Evolutionary conservation across 64 coral and sea anemone species (phyloP), one percentile per base, ranked within the genome.

Genomic region (Montipora foliosa): DNA sequence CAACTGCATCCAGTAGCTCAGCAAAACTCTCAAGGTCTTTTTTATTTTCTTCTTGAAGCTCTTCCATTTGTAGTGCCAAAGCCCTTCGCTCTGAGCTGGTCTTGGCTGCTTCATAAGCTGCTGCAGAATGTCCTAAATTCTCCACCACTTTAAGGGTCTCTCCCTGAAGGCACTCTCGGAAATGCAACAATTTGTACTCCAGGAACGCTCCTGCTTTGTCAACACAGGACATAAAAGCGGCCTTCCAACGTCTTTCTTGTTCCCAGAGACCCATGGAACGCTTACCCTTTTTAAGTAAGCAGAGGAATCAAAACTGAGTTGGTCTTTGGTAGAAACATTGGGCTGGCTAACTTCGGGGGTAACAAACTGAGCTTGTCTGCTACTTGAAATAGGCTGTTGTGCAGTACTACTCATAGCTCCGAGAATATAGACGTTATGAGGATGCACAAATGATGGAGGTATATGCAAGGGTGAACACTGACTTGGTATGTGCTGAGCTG

Each of bases 1-100:
- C 80, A 4, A 80, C 9, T 51, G 70, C 78, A 49, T 89, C 94
- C 25, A 95, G 75, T 44, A 88, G 89, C 16, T 95, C 94, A 60
- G 70, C 83, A 78, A 88, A 88, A 6, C 48, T 55, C 74, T 95
- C 76, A 6, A 95, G 77, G 57, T 94, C 92, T 55, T 82, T 95
- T 12, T 88, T 16, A 52, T 88, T 91, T 24, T 60, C 89, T 66
- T 79, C 29, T 76, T 90, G n/a, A 8, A 95, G 50, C 72, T 91
- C 72, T 45, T 95, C 29, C 29, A 29, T 29, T 29, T 1, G 29
- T 29, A 29, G 1, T 29, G 29, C 29, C 89, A 17, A 87, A 16
- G 78, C 55, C 47, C 93, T 76, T 47, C 93, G 74, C 87, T 71
- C 6, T 44, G 49, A 5, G 90, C 46, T 60, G 88, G 79, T 78